These are phyloP conservation scores for Harpia harpyja DNA, from an alignment of 2,797 vertebrate genomes.

Conservation along the genomic window DNA sequence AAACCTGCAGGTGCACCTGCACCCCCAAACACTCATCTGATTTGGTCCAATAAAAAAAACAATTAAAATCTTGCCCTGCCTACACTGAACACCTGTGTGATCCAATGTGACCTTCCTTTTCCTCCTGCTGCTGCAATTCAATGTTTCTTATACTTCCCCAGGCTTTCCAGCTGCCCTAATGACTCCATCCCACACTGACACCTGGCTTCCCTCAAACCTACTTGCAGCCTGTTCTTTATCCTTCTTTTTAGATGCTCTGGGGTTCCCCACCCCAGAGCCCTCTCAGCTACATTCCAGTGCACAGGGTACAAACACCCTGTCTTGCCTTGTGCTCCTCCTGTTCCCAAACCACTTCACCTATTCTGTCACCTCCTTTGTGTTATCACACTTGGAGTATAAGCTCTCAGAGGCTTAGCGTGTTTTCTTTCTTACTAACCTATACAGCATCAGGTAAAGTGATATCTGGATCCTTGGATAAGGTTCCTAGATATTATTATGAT, in stretches of 20 bases:
- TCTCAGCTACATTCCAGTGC: neutral
- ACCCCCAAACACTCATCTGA: neutral
- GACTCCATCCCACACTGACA: neutral
- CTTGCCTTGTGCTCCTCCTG: neutral
- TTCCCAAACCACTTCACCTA: neutral
- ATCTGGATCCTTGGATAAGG: neutral
- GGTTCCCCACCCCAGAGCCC: neutral
- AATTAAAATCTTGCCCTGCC: neutral
- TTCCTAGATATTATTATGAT: neutral
- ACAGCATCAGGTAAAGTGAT: neutral
- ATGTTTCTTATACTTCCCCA: neutral
- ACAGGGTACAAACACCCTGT: neutral
- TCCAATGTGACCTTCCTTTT: neutral
- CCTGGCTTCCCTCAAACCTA: neutral
- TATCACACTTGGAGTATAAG: neutral
- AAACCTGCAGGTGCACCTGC: neutral
- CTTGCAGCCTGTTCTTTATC: neutral
- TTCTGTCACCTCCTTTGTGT: neutral
- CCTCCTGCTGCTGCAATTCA: neutral
- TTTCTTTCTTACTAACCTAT: neutral
- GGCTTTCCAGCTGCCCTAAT: neutral
- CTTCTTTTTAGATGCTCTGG: neutral
- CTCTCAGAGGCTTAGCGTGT: neutral
- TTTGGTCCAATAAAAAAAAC: neutral
- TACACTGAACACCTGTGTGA: neutral